A percentile compares a stretch with the other conserved stretches of the same genome.
These are phyloP conservation scores for Saxicola maurus DNA, from an alignment of 2,797 vertebrate species.

Conservation along the genomic window DNA sequence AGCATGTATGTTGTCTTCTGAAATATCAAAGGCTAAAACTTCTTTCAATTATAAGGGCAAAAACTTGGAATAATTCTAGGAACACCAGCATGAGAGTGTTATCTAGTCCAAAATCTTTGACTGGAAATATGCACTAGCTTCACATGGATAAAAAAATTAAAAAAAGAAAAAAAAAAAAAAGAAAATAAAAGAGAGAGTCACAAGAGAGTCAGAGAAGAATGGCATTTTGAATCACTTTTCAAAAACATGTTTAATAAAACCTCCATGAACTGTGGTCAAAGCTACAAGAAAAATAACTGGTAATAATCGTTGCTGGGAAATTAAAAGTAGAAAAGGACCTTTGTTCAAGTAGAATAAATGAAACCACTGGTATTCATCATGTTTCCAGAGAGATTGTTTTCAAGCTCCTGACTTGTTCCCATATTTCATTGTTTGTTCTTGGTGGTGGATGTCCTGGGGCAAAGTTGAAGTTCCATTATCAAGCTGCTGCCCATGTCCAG, in stretches of 20 bases:
- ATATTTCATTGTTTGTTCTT: conserved; percentile 50
- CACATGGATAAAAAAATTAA: neutral
- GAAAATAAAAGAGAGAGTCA: neutral
- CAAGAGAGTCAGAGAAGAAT: conserved; percentile 27
- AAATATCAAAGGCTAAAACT: conserved; percentile 2
- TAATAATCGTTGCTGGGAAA: conserved; percentile 64
- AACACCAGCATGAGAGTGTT: conserved; percentile 20
- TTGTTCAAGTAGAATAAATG: conserved; percentile 53
- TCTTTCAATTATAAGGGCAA: neutral
- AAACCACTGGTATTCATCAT: conserved; percentile 61
- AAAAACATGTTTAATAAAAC: conserved; percentile 56
- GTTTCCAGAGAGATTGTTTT: conserved; percentile 58
- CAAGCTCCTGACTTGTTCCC: conserved; percentile 49
- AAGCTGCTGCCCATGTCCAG: neutral
- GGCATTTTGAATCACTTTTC: conserved; percentile 50
- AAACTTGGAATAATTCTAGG: neutral
- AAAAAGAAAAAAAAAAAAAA: neutral
- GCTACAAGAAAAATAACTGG: conserved; percentile 59
- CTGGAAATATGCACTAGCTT: conserved; percentile 23
- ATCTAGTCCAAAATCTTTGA: conserved; percentile 36
- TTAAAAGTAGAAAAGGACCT: conserved; percentile 62
- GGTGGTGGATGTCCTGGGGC: conserved; percentile 15
- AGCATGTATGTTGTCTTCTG: neutral
- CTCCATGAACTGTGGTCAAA: conserved; percentile 46
- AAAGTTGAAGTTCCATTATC: neutral